These are phyloP conservation scores for Aphidius ervi DNA, from an alignment of 1,140 invertebrate species.

Conservation along the genomic window DNA sequence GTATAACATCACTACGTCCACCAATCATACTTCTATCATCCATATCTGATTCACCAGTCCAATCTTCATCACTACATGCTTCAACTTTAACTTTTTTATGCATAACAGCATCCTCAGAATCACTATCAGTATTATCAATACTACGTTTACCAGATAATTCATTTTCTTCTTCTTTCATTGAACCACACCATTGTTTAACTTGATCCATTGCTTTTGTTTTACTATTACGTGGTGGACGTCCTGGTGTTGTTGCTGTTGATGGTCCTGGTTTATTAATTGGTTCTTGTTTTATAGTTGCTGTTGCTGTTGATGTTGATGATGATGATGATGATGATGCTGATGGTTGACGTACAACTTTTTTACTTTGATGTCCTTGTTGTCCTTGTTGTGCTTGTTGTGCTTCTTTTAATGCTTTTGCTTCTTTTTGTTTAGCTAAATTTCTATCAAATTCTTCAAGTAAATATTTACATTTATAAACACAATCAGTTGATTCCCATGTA, in stretches of 20 bases:
- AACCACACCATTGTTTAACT: conserved; percentile 78
- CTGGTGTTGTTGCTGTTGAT: conserved; percentile 42
- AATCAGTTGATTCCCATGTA: conserved; percentile 74
- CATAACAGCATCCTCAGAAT: conserved; percentile 50
- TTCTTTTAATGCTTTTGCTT: conserved; percentile 63
- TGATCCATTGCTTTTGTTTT: conserved; percentile 77
- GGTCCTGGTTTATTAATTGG: conserved; percentile 45
- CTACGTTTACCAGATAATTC: conserved; percentile 47
- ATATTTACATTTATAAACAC: conserved; percentile 69
- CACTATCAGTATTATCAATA: conserved; percentile 47
- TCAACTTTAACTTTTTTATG: conserved; percentile 56
- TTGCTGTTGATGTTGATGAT: conserved; percentile 44
- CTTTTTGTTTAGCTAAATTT: conserved; percentile 70
- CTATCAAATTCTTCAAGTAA: conserved; percentile 76
- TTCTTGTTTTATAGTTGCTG: conserved; percentile 37
- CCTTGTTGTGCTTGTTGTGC: conserved; percentile 47
- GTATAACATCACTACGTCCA: conserved; percentile 47
- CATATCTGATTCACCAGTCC: conserved; percentile 45
- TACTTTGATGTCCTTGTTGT: conserved; percentile 37
- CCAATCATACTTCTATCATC: conserved; percentile 39
- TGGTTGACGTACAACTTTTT: conserved; percentile 14
- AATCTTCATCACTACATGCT: conserved; percentile 52
- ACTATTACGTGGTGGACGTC: conserved; percentile 68
- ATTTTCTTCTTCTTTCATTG: conserved; percentile 60
- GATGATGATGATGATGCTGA: not conserved